Evolutionary conservation across 2,797 vertebrate genomes (phyloP).

Genomic region (Enteromius fasciolatus): DNA sequence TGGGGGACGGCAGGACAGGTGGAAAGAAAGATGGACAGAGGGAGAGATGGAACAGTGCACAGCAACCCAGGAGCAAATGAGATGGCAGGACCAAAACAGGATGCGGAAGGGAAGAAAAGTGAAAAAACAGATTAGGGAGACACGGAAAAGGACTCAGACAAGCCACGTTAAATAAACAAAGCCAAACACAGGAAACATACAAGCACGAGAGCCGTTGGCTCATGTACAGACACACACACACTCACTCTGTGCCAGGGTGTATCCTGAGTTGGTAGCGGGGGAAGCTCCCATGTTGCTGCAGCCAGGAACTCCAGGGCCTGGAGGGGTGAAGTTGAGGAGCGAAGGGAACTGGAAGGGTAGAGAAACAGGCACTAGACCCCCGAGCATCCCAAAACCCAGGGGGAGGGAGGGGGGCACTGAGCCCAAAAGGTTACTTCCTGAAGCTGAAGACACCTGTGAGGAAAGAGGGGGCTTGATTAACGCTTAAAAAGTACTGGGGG

Average conservation of each 20-base stretch:
- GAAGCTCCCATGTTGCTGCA: slow-evolving; percentile 83
- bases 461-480: not conserved
- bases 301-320: slow-evolving; percentile 68
- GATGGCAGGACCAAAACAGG: slow-evolving; percentile 37
- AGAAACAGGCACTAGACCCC: slow-evolving; percentile 95
- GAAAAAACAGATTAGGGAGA: slow-evolving; percentile 42
- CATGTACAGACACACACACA: slow-evolving; percentile 68
- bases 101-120: not conserved
- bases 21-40: slow-evolving; percentile 54
- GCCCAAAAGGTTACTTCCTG: slow-evolving; percentile 85
- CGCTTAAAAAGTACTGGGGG: not conserved
- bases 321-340: slow-evolving; percentile 87
- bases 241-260: slow-evolving; percentile 93
- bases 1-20: slow-evolving; percentile 68
- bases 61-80: slow-evolving; percentile 41
- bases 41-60: slow-evolving; percentile 43
- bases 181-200: not conserved
- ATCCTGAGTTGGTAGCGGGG: slow-evolving; percentile 94
- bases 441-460: slow-evolving; percentile 79
- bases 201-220: slow-evolving; percentile 5
- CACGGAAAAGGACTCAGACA: not conserved
- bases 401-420: slow-evolving; percentile 86
- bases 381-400: slow-evolving; percentile 94
- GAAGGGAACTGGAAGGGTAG: slow-evolving; percentile 96
- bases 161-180: slow-evolving; percentile 11